phyloP scores from a whole-genome alignment of 2,888 invertebrate species.

The Gisinianus flammeolus region DNA sequence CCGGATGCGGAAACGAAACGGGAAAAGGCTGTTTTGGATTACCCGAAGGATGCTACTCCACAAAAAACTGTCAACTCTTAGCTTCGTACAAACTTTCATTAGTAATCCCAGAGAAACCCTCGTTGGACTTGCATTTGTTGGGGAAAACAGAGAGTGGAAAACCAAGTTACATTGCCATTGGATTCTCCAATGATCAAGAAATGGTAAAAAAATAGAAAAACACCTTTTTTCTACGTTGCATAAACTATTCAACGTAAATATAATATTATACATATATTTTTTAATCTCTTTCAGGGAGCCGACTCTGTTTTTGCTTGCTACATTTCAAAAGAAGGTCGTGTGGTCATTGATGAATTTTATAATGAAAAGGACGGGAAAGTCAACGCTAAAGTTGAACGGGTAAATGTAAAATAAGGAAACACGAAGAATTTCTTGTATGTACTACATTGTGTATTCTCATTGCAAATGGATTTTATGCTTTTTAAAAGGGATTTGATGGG shows the following conservation, averaged over 20 bases:
- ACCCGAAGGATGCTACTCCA: constrained; percentile 72
- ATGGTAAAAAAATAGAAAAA: constrained; percentile 67
- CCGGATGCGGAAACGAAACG: constrained; percentile 63
- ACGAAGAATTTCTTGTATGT: background rate
- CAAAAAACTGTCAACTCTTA: constrained; percentile 73
- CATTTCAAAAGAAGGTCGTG: background rate
- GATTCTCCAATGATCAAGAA: constrained; percentile 66
- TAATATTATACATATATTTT: background rate
- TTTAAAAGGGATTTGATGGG: too few species aligned
- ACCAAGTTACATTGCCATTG: constrained; percentile 25
- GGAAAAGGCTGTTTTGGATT: constrained; percentile 79
- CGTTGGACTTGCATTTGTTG: constrained; percentile 7
- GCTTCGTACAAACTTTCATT: constrained; percentile 62
- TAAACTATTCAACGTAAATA: background rate
- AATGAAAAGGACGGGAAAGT: background rate
- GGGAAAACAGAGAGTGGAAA: background rate
- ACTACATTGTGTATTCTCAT: background rate
- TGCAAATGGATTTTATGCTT: background rate
- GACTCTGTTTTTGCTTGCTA: background rate
- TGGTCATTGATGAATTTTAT: background rate
- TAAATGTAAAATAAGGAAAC: background rate
- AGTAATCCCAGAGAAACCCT: background rate
- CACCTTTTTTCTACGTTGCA: background rate
- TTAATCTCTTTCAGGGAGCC: background rate
- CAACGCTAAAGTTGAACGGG: background rate